Percentiles rank a stretch among this genome's conserved stretches.
Evolutionary conservation across 2,113 vertebrate species (phyloP).

Genomic region (Tachysurus vachellii): DNA sequence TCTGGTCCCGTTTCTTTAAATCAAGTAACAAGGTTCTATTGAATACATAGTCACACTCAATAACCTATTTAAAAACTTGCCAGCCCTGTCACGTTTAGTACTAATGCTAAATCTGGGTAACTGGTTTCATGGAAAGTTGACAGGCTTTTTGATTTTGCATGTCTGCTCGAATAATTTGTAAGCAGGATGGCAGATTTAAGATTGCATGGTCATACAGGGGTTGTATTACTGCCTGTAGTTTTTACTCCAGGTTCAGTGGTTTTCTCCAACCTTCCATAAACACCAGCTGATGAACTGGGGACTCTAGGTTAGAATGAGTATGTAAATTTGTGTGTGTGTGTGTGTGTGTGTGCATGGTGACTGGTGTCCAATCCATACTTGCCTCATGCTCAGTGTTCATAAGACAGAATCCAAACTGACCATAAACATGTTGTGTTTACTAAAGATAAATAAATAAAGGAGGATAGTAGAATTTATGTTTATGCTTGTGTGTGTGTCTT

Average conservation of each 20-base stretch:
- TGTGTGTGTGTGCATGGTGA: neutral
- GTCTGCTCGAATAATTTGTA: neutral
- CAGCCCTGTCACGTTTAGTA: neutral
- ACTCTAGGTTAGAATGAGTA: neutral
- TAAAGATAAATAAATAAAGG: neutral
- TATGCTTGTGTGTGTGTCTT: neutral
- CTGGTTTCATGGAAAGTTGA: neutral
- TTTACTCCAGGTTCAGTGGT: neutral
- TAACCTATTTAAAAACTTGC: neutral
- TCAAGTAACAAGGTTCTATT: conserved; percentile 66
- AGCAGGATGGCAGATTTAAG: neutral
- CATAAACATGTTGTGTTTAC: neutral
- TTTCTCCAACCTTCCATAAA: neutral
- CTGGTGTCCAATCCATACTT: neutral
- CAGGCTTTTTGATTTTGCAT: neutral
- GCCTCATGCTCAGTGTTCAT: neutral
- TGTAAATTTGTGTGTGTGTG: neutral
- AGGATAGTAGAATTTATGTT: neutral
- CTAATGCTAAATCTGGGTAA: conserved; percentile 14
- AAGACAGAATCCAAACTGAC: neutral
- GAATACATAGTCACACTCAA: conserved; percentile 24
- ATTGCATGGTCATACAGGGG: no score
- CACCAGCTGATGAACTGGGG: neutral
- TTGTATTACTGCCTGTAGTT: no score
- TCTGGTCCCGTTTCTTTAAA: conserved; percentile 44